These are phyloP conservation scores for Idaea aversata DNA, from an alignment of 2,888 invertebrate genomes.

Conservation along the genomic window DNA sequence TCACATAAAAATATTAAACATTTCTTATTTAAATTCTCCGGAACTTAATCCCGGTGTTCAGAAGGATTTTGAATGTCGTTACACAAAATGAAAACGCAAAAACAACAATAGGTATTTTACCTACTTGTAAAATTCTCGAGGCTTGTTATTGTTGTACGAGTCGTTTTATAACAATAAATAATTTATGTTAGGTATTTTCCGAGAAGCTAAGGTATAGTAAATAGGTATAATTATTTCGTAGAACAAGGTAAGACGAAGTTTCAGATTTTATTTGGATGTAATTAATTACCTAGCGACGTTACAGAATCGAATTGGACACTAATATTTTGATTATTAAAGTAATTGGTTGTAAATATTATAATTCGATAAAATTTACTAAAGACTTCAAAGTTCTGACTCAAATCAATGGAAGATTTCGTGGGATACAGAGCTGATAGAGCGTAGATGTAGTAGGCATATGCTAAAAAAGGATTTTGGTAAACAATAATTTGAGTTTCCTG, in stretches of 20 bases:
- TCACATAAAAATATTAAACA: background rate
- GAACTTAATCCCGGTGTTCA: background rate
- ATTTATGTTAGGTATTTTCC: background rate
- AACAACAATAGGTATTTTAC: background rate
- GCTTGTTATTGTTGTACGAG: background rate
- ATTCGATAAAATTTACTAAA: too few relatives aligned
- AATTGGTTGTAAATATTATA: too few relatives aligned
- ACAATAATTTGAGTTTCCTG: too few relatives aligned
- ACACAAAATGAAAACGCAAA: background rate
- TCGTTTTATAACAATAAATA: background rate
- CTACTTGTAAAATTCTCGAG: background rate
- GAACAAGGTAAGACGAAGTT: background rate
- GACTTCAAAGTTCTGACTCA: too few relatives aligned
- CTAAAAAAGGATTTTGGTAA: too few relatives aligned
- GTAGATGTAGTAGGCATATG: too few relatives aligned
- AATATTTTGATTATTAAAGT: too few relatives aligned
- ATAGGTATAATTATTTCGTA: background rate
- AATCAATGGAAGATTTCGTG: too few relatives aligned
- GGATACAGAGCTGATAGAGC: too few relatives aligned
- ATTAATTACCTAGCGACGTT: background rate
- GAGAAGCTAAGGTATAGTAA: background rate
- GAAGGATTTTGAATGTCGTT: background rate
- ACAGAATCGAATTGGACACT: background rate
- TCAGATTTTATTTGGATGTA: background rate
- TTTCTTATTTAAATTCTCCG: background rate